A percentile compares a stretch with the other conserved stretches of the same genome.
phyloP scores from a whole-genome alignment of 2,797 vertebrate genomes.

The Muscicapa striata region DNA sequence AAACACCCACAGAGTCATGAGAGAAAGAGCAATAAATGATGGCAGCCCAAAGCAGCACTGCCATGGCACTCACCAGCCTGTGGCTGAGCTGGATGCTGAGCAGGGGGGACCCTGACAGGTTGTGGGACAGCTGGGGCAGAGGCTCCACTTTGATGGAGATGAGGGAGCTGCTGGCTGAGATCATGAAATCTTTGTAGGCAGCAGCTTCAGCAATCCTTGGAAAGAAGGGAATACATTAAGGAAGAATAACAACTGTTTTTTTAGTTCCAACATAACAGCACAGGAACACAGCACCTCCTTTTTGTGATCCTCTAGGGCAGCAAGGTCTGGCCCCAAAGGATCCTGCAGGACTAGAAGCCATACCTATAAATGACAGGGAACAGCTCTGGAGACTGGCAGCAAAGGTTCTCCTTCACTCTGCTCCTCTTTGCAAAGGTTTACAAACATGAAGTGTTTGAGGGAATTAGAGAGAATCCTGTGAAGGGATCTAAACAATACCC shows the following conservation, averaged over 20 bases:
- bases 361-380: fast-evolving
- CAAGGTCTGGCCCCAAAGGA: not conserved
- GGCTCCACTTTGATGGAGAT: conserved; percentile 95
- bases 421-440: not conserved
- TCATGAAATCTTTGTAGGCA: conserved; percentile 79
- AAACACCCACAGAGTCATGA: not conserved
- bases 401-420: not conserved
- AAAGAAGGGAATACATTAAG: not conserved
- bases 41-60: not conserved
- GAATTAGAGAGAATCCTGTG: not conserved
- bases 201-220: conserved; percentile 84
- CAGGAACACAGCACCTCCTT: not conserved
- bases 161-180: conserved; percentile 86
- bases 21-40: not conserved
- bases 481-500: not conserved
- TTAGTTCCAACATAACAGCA: not conserved
- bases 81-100: conserved; percentile 90
- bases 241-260: not conserved
- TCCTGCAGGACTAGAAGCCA: not conserved
- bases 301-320: not conserved
- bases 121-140: conserved; percentile 81
- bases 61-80: conserved; percentile 81
- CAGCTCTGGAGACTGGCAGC: not conserved
- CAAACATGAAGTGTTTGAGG: not conserved
- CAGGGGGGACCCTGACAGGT: conserved; percentile 88